Base-by-base conservation (phyloP, 2,888 invertebrate genomes). In the Bellardia bayeri region DNA sequence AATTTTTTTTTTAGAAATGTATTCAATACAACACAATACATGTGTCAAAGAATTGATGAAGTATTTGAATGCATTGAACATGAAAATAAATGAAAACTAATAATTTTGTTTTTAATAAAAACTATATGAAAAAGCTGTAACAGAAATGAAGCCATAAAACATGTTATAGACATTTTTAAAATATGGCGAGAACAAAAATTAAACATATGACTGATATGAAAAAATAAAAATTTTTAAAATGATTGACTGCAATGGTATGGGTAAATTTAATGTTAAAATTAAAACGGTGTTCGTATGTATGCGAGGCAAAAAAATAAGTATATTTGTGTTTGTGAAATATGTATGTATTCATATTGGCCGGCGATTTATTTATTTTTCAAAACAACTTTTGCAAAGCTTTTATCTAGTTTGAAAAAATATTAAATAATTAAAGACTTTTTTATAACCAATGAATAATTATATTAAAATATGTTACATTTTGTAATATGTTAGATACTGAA, bases 41-140 rank as follows among this genome's bases (percentile, higher is more conserved):
- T 68, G 16, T 54, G 51, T 78, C 58, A 74, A 79, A 86, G n/a
- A 66, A 71, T 75, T 72, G 40, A 82, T 76, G 72, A 76, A 40
- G 56, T 54, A 64, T 63, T 37, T 30, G 51, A 64, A 71, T 82
- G 58, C 49, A 75, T 42, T 85, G 49, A 80, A 80, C 37, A 78
- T 42, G 45, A 78, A 68, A 54, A 45, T 61, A 69, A 45, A 85
- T 85, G 54, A 54, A 51, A 66, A 68, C n/a, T 54, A n/a, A 82
- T 42, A 66, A 16, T 49, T 76, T 64, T 51, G 13, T 51, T 63
- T 61, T 16, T 37, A 75, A 64, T 16, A 37, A 64, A 64, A 40
- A 64, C 3, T 14, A 40, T 58, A 45, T 13, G 11, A 13, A 45
- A 54, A 74, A 51, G 40, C 37, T 40, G 66, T 9, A 78, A 56